Evolutionary conservation across 2,888 invertebrate genomes (phyloP).

Genomic region (Philaethria dido): DNA sequence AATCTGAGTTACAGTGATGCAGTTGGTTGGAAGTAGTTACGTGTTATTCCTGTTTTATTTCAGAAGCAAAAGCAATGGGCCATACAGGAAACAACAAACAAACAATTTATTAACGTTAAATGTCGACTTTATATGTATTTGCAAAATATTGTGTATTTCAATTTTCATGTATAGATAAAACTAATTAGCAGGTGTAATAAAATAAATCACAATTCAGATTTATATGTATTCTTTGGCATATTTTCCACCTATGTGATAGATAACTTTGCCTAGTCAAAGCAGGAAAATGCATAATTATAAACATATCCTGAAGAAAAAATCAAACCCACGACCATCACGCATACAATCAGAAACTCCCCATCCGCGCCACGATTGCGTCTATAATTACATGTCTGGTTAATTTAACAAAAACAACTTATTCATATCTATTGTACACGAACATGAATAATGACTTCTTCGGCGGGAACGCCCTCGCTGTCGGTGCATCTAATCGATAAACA

Average conservation of each 20-base stretch:
- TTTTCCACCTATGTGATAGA: too few species aligned
- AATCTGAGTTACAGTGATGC: conserved; percentile 38
- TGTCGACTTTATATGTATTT: conserved; percentile 26
- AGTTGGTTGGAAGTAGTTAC: conserved; percentile 31
- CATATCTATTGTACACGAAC: conserved; percentile 18
- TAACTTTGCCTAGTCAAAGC: conserved; percentile 13
- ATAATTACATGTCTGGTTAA: conserved; percentile 8
- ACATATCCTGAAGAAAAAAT: background rate
- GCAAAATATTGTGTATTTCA: too few species aligned
- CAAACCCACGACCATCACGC: background rate
- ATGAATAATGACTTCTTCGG: conserved; percentile 53
- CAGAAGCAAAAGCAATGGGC: background rate
- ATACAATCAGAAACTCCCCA: background rate
- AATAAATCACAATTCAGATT: too few species aligned
- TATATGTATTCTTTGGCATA: too few species aligned
- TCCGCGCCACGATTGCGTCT: background rate
- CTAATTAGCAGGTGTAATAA: too few species aligned
- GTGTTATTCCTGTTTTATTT: conserved; percentile 35
- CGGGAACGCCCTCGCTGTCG: conserved; percentile 57
- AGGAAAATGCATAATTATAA: background rate
- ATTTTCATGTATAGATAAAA: too few species aligned
- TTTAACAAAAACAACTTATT: conserved; percentile 14
- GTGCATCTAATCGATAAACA: conserved; percentile 73
- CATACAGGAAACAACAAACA: conserved; percentile 40
- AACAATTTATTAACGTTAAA: conserved; percentile 44